These are phyloP conservation scores for Linepithema humile DNA, from an alignment of 1,140 invertebrate species.

Conservation along the genomic window DNA sequence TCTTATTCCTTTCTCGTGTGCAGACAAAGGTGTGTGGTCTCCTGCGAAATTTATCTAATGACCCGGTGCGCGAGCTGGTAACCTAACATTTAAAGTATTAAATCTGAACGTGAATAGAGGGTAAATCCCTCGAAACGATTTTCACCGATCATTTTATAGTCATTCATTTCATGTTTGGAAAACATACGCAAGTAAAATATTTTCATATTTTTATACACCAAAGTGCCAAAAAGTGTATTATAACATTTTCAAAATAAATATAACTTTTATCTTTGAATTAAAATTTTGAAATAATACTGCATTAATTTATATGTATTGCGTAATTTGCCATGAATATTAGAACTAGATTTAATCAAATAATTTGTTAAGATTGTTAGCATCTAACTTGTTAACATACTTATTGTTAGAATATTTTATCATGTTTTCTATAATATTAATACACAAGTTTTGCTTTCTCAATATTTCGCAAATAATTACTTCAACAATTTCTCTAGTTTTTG, in stretches of 20 bases:
- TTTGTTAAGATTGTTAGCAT: neutral
- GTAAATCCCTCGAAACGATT: neutral
- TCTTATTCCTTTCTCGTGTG: too few species aligned
- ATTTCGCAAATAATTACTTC: neutral
- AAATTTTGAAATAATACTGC: neutral
- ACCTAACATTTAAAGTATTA: conserved; percentile 30
- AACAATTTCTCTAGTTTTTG: neutral
- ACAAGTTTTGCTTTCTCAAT: neutral
- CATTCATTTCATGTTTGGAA: neutral
- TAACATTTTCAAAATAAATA: too few species aligned
- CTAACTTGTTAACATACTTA: neutral
- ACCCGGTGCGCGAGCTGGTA: too few species aligned
- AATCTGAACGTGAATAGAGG: neutral
- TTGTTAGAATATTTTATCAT: neutral
- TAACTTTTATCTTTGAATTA: too few species aligned
- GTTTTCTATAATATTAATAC: neutral
- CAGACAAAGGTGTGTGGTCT: too few species aligned
- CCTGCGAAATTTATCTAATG: too few species aligned
- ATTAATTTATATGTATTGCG: neutral
- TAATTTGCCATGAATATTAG: neutral
- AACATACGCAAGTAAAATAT: neutral
- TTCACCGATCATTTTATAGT: neutral
- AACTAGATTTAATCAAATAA: neutral
- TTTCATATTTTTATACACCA: too few species aligned
- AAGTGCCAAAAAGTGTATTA: too few species aligned